Conservation (phyloP, 2,888 invertebrate genomes). For the Stegana nigrithorax region DNA sequence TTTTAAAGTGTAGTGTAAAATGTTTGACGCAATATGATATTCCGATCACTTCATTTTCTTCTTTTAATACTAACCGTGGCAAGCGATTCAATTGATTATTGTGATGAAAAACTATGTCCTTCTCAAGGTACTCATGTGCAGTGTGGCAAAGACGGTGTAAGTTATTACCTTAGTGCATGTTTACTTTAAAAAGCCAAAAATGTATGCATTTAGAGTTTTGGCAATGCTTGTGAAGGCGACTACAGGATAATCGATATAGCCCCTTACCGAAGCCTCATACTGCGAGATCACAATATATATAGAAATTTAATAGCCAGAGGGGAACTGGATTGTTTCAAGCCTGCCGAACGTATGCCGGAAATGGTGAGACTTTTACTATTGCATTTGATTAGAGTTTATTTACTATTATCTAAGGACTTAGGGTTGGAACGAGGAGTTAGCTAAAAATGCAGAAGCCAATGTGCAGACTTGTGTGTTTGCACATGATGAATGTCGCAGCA, state of each 20-base stretch:
- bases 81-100: slow-evolving; percentile 23
- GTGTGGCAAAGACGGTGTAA: slow-evolving; percentile 32
- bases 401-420: slow-evolving; percentile 6
- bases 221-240: slow-evolving; percentile 24
- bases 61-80: background rate
- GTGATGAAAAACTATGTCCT: slow-evolving; percentile 31
- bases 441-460: slow-evolving; percentile 31
- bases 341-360: slow-evolving; percentile 30
- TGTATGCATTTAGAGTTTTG: slow-evolving; percentile 24
- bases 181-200: too few species aligned
- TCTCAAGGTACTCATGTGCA: slow-evolving; percentile 34
- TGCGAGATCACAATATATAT: slow-evolving; percentile 33
- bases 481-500: slow-evolving; percentile 34
- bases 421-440: slow-evolving; percentile 31
- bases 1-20: background rate
- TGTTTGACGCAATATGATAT: background rate
- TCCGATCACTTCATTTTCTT: background rate
- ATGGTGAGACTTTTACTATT: slow-evolving; percentile 24
- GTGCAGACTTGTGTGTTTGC: slow-evolving; percentile 30
- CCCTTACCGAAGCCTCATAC: slow-evolving; percentile 21
- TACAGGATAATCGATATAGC: slow-evolving; percentile 23
- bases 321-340: slow-evolving; percentile 27
- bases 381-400: background rate
- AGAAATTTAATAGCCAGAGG: slow-evolving; percentile 31
- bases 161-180: too few species aligned